A percentile compares a stretch with the other conserved stretches of the same genome.
Evolutionary conservation across 2,113 vertebrate species (phyloP).

Genomic region (Zingel zingel): DNA sequence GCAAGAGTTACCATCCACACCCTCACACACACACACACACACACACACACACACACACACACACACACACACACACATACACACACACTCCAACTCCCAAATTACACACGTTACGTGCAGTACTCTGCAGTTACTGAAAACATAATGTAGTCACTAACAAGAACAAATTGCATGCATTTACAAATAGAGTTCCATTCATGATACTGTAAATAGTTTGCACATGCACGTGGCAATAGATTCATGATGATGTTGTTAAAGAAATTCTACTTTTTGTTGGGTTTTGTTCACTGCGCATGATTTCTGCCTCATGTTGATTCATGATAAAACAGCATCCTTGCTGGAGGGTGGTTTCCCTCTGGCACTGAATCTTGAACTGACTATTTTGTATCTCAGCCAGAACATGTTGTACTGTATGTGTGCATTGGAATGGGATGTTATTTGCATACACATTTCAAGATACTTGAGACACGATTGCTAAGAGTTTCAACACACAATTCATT

Average conservation of each 20-base stretch:
- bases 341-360: background rate
- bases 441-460: background rate
- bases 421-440: background rate
- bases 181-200: constrained; percentile 29
- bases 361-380: background rate
- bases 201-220: constrained; percentile 22
- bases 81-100: background rate
- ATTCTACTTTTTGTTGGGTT: background rate
- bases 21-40: background rate
- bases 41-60: background rate
- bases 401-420: background rate
- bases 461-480: background rate
- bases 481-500: background rate
- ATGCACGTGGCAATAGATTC: constrained; percentile 23
- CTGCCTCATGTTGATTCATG: background rate
- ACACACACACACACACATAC: background rate
- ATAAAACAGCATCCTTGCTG: background rate
- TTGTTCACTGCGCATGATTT: background rate
- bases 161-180: constrained; percentile 56
- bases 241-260: background rate
- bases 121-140: background rate
- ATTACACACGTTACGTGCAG: background rate
- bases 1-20: background rate
- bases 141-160: constrained; percentile 6
- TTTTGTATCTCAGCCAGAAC: background rate